A percentile compares a stretch with the other conserved stretches of the same genome.
Evolutionary conservation across 2,888 invertebrate genomes (phyloP).

Genomic region (Phortica magna): DNA sequence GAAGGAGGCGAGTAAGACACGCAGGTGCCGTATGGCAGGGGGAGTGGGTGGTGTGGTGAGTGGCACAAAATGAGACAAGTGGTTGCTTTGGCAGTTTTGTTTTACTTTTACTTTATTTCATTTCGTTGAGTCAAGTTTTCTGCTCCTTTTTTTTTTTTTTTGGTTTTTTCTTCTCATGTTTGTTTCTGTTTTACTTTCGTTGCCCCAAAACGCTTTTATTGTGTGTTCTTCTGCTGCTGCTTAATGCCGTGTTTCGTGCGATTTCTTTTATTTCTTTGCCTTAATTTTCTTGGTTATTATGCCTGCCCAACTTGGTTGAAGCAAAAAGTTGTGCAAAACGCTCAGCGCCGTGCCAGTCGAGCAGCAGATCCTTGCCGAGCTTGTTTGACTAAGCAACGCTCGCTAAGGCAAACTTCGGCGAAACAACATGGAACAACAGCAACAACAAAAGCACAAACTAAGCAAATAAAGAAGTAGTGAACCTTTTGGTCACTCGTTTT

Average conservation of each 20-base stretch:
- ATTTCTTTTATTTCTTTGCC: not conserved
- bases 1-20: not conserved
- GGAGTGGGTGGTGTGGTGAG: not conserved
- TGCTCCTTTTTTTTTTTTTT: not conserved
- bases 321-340: not conserved
- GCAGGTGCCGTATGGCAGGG: not conserved
- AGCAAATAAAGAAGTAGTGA: not conserved
- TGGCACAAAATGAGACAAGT: not conserved
- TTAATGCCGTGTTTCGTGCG: constrained; percentile 9
- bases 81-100: constrained; percentile 2
- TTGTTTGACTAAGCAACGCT: constrained; percentile 17
- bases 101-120: not conserved
- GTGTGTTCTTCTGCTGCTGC: constrained; percentile 12
- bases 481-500: not conserved
- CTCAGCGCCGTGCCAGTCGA: not conserved
- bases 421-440: not conserved
- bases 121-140: not conserved
- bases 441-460: constrained; percentile 4
- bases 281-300: not conserved
- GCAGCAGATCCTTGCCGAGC: no score
- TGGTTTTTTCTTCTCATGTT: not conserved
- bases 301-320: not conserved
- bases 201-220: constrained; percentile 1
- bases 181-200: constrained; percentile 9
- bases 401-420: not conserved